phyloP scores from a whole-genome alignment of 2,797 vertebrate species.

The Hapalemur alaotrensis region DNA sequence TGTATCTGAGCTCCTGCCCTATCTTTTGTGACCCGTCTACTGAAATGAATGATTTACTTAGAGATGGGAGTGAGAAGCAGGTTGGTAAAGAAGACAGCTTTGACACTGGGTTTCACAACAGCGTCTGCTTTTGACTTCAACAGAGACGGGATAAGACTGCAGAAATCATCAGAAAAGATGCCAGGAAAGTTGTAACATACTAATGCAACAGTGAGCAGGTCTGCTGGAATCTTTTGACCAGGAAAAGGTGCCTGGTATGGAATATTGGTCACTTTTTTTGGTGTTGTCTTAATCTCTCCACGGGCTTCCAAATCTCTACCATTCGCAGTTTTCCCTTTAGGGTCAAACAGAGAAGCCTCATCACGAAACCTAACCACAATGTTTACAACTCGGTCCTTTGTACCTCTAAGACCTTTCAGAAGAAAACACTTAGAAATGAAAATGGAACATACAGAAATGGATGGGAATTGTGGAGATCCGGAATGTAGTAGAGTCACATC shows the following conservation, averaged over 20 bases:
- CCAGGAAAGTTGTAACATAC: not conserved
- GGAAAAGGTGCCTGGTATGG: not conserved
- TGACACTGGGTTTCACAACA: not conserved
- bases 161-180: not conserved
- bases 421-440: not conserved
- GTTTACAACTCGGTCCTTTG: not conserved
- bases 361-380: not conserved
- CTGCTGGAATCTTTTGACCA: not conserved
- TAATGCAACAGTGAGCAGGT: not conserved
- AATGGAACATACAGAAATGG: not conserved
- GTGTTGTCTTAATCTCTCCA: not conserved
- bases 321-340: not conserved
- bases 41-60: not conserved
- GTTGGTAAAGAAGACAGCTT: not conserved
- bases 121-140: too few species aligned
- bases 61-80: not conserved
- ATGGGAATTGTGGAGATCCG: not conserved
- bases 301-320: not conserved
- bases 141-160: too few species aligned
- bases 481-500: not conserved
- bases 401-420: not conserved
- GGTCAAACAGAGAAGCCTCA: not conserved
- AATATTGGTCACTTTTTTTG: not conserved
- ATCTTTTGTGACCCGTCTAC: not conserved
- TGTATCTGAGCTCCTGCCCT: not conserved